Base-by-base conservation (phyloP, 2,113 vertebrate species). In the Sinocyclocheilus maitianheensis region DNA sequence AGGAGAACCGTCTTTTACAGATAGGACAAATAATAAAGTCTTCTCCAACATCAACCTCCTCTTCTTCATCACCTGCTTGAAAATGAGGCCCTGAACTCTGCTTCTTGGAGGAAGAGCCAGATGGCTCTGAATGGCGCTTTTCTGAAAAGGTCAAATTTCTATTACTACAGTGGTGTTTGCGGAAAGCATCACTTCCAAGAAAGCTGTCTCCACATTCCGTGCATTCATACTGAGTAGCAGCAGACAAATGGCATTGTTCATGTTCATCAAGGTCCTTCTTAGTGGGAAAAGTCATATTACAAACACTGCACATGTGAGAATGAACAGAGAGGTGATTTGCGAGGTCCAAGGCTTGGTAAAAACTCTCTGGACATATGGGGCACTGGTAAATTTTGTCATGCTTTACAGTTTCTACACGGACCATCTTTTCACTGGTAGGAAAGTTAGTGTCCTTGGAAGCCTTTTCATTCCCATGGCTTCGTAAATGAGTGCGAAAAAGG, bases 21-120 rank as follows among this genome's bases (percentile, higher is more conserved):
- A 88, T 60, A 18, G 83, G 40, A 62, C 95, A 96, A 46, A 91
- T 89, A 86, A 90, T 90, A 24, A 93, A 85, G 84, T 95, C 95
- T 11, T 94, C 94, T 34, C 93, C 94, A 0, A 91, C 94, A 40
- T 95, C 94, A 69, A 95, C 94, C 3, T 94, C 79, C 18, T 93
- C 93, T 0, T 94, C 93, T 0, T 94, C 94, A 34, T 62, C 89
- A 7, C n/a, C 58, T 37, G 53, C 13, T 62, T 81, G 40, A 74
- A 81, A 74, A 43, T 11, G 30, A 58, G 18, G 30, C 37, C 34
- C 81, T 48, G 65, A 63, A 9, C 67, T 72, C 12, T 18, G 74
- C 46, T 83, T 80, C 65, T 85, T 80, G 16, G 40, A 24, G 37
- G 77, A 84, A 12, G 81, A 84, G 5, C 16, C 22, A 7, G 88